These are phyloP conservation scores for Drosophila kanapiae DNA, from an alignment of 1,140 invertebrate species.

Conservation along the genomic window DNA sequence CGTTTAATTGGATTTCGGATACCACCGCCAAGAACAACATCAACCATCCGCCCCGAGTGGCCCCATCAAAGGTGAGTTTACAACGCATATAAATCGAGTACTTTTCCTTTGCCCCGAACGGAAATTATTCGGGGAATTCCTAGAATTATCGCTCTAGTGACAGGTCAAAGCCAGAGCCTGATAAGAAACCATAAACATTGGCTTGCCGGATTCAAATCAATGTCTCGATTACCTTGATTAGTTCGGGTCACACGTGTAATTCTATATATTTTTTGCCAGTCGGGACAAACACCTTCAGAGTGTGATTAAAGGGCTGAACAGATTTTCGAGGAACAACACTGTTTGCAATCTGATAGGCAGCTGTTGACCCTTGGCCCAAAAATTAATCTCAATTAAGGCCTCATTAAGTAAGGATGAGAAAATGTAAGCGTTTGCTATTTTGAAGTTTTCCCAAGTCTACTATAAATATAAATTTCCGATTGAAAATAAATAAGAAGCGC, in stretches of 20 bases:
- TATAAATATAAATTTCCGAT: too few species aligned
- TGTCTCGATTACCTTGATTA: neutral
- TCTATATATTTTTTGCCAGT: neutral
- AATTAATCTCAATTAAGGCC: slow-evolving; percentile 20
- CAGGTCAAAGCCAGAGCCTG: slow-evolving; percentile 17
- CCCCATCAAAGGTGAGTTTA: slow-evolving; percentile 59
- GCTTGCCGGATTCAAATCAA: neutral
- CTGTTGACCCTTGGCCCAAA: neutral
- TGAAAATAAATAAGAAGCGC: too few species aligned
- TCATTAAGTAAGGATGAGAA: neutral
- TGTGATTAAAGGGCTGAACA: neutral
- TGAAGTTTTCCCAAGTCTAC: neutral
- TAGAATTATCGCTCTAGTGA: neutral
- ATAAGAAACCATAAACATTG: slow-evolving; percentile 1
- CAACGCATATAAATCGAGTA: neutral
- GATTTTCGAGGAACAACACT: neutral
- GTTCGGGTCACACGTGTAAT: neutral
- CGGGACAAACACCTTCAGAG: neutral
- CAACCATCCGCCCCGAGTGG: slow-evolving; percentile 29
- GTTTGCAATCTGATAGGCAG: neutral
- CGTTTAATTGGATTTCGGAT: slow-evolving; percentile 74
- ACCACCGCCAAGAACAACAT: slow-evolving; percentile 25
- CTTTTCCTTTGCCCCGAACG: neutral
- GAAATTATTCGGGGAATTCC: slow-evolving; percentile 12
- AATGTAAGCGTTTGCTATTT: neutral